Evolutionary conservation across 2,113 vertebrate genomes (phyloP).

Genomic region (Leptodactylus fuscus): DNA sequence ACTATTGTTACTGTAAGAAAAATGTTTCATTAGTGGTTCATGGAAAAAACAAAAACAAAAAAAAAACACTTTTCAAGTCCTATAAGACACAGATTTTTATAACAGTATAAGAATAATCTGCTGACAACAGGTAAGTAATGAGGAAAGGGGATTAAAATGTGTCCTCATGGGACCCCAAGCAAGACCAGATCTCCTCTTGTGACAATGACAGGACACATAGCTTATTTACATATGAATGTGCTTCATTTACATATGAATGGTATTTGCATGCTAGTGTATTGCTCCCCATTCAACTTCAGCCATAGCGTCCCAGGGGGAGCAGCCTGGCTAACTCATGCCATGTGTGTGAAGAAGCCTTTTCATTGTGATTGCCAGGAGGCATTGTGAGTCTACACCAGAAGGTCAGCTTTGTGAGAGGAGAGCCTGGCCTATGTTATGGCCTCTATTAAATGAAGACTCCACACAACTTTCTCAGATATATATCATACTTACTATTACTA

Average conservation of each 20-base stretch:
- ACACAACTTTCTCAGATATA: background rate
- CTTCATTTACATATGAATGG: conserved; percentile 40
- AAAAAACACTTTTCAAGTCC: background rate
- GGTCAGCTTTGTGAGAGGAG: conserved; percentile 11
- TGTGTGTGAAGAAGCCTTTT: conserved; percentile 47
- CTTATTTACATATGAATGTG: conserved; percentile 49
- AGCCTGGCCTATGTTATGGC: conserved; percentile 1
- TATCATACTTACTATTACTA: no score
- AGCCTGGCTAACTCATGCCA: conserved; percentile 30
- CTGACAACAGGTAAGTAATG: conserved; percentile 13
- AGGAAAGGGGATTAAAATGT: conserved; percentile 26
- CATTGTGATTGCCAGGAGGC: conserved; percentile 13
- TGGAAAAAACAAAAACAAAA: no score
- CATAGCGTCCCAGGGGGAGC: conserved; percentile 14
- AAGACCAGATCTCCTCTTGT: conserved; percentile 35
- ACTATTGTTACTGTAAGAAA: background rate
- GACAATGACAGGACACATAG: conserved; percentile 32
- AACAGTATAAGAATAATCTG: background rate
- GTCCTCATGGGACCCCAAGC: conserved; percentile 45
- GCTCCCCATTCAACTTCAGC: conserved; percentile 20
- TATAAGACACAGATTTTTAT: background rate
- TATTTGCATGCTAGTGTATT: conserved; percentile 36
- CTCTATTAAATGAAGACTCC: background rate
- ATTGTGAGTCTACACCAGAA: conserved; percentile 7
- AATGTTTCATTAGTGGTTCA: no score